phyloP scores from a whole-genome alignment of 2,113 vertebrate species.

The Aegithalos caudatus region DNA sequence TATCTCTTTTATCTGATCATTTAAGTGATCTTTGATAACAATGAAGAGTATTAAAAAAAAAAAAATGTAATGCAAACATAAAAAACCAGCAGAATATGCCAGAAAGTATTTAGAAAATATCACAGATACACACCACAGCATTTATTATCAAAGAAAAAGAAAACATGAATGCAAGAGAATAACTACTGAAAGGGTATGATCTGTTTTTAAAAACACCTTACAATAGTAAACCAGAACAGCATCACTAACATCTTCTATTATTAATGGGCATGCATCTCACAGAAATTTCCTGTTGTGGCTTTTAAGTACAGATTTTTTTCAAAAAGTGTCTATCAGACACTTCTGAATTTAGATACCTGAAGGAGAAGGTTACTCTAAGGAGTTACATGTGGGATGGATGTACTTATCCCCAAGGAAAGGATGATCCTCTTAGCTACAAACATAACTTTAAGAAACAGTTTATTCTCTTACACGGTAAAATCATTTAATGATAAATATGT shows the following conservation, averaged over 20 bases:
- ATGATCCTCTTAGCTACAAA: not conserved
- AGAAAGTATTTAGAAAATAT: not conserved
- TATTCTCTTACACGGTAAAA: not conserved
- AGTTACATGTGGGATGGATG: not conserved
- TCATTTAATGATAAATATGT: not conserved
- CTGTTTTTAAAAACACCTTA: not conserved
- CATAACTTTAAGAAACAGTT: not conserved
- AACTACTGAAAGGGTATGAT: not conserved
- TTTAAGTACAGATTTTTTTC: not conserved
- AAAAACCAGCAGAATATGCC: not conserved
- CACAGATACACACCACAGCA: not conserved
- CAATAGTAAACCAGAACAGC: not conserved
- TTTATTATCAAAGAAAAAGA: not conserved
- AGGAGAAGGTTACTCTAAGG: not conserved
- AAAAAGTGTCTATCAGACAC: not conserved
- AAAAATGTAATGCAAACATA: not conserved
- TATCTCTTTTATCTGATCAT: not conserved
- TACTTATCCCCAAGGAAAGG: not conserved
- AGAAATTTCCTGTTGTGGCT: not conserved
- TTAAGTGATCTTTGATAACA: not conserved
- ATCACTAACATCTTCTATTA: not conserved
- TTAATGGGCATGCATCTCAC: not conserved
- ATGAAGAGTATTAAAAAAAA: not conserved
- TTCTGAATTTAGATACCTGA: not conserved
- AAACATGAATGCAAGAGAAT: not conserved